These are phyloP conservation scores for Dysidea cf. avara DNA, from an alignment of 37 sponge, comb jelly and placozoan species.

Conservation along the genomic window DNA sequence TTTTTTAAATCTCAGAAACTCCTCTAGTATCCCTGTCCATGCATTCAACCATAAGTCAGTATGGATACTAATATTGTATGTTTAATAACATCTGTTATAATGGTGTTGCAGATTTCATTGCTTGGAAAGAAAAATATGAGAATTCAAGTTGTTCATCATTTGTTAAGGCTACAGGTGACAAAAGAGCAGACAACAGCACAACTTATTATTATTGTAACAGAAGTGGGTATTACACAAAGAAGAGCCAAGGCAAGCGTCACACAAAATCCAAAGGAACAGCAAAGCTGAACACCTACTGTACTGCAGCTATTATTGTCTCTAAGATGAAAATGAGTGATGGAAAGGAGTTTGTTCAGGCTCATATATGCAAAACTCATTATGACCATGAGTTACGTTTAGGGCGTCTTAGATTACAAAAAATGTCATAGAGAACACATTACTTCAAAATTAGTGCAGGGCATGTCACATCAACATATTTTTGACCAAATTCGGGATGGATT, in stretches of 20 bases:
- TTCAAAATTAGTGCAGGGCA: neutral
- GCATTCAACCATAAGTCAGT: too few relatives aligned
- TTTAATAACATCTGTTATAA: too few relatives aligned
- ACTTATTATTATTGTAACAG: conserved; percentile 7
- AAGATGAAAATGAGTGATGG: neutral
- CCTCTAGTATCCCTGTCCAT: too few relatives aligned
- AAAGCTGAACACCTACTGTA: conserved; percentile 1
- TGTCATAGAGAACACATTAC: neutral
- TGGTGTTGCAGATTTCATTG: too few relatives aligned
- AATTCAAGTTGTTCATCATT: neutral
- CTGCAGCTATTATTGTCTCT: neutral
- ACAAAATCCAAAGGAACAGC: neutral
- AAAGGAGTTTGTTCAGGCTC: neutral
- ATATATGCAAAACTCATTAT: conserved; percentile 9
- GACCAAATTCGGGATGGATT: neutral
- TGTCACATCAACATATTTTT: neutral
- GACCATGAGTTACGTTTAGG: neutral
- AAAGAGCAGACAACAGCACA: neutral
- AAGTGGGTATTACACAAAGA: neutral
- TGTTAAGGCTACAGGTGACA: neutral
- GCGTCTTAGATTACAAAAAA: neutral
- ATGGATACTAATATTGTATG: too few relatives aligned
- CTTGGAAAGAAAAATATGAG: too few relatives aligned
- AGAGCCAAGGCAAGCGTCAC: neutral
- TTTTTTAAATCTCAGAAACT: too few relatives aligned